These are phyloP conservation scores for Synaphobranchus kaupii DNA, from an alignment of 2,797 vertebrate species.

Conservation along the genomic window DNA sequence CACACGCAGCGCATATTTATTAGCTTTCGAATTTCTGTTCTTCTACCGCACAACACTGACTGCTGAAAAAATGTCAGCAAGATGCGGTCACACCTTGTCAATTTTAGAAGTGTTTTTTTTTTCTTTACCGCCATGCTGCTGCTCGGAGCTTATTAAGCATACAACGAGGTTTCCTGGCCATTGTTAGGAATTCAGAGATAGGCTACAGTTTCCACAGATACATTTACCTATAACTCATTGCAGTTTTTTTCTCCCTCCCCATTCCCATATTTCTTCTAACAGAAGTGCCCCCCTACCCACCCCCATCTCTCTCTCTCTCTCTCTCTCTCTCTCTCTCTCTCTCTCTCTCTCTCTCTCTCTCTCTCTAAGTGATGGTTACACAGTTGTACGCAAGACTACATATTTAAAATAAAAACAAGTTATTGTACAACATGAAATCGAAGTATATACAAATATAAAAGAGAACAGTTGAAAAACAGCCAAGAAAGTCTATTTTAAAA, in stretches of 20 bases:
- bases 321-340: too few species aligned
- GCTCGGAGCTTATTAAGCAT: constrained; percentile 73
- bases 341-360: background rate
- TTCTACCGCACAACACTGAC: constrained; percentile 55
- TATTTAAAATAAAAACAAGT: background rate
- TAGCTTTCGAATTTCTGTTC: constrained; percentile 37
- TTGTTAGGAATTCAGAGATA: constrained; percentile 58
- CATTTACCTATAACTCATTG: constrained; percentile 3
- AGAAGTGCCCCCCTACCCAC: background rate
- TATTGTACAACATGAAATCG: background rate
- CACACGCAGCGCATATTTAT: constrained; percentile 59
- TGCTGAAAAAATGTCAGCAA: constrained; percentile 70
- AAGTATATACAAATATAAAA: too few species aligned
- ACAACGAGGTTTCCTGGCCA: constrained; percentile 62
- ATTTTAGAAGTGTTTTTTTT: constrained; percentile 51
- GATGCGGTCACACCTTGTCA: constrained; percentile 78
- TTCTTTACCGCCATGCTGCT: constrained; percentile 76
- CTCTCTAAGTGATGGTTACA: background rate
- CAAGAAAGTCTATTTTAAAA: too few species aligned
- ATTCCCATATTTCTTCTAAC: background rate
- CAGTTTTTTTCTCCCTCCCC: background rate
- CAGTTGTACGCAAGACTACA: background rate
- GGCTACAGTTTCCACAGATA: constrained; percentile 8
- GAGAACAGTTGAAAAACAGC: too few species aligned
- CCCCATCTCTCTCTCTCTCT: background rate